Evolutionary conservation across 2,797 vertebrate genomes (phyloP).

Genomic region (Bryconaethiops microstoma): DNA sequence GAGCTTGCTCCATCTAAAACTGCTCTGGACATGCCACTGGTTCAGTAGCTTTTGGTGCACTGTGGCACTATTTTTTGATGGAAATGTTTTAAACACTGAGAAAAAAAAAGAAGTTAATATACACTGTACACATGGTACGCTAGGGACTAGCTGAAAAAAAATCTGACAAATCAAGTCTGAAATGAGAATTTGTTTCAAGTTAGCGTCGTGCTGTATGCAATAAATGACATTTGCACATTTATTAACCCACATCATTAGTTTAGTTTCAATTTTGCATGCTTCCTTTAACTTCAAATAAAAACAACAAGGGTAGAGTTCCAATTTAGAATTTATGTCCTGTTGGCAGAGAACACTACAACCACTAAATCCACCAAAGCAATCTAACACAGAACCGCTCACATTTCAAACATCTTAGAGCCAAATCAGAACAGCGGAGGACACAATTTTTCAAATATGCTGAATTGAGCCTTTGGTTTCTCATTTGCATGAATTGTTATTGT

Average conservation of each 20-base stretch:
- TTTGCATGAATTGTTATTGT: constrained; percentile 80
- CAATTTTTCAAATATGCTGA: constrained; percentile 74
- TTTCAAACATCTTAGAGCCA: constrained; percentile 46
- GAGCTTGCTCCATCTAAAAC: no score
- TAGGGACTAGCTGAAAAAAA: background rate
- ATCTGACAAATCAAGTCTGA: background rate
- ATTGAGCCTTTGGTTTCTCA: constrained; percentile 63
- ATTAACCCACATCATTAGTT: constrained; percentile 17
- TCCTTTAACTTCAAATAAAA: constrained; percentile 20
- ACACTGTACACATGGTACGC: background rate
- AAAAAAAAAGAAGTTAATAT: background rate
- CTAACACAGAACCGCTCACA: constrained; percentile 42
- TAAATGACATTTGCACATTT: constrained; percentile 9
- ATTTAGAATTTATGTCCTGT: constrained; percentile 65
- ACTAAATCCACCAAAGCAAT: constrained; percentile 72
- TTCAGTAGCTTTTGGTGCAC: no score
- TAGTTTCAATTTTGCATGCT: background rate
- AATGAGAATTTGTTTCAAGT: constrained; percentile 10
- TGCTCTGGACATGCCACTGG: no score
- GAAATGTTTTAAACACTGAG: background rate
- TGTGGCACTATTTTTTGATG: no score
- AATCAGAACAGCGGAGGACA: constrained; percentile 55
- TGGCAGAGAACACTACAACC: constrained; percentile 69
- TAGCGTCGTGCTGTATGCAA: constrained; percentile 2
- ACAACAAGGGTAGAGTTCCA: constrained; percentile 33